These are phyloP conservation scores for Clamator glandarius DNA, from an alignment of 2,797 vertebrate species.

Conservation along the genomic window DNA sequence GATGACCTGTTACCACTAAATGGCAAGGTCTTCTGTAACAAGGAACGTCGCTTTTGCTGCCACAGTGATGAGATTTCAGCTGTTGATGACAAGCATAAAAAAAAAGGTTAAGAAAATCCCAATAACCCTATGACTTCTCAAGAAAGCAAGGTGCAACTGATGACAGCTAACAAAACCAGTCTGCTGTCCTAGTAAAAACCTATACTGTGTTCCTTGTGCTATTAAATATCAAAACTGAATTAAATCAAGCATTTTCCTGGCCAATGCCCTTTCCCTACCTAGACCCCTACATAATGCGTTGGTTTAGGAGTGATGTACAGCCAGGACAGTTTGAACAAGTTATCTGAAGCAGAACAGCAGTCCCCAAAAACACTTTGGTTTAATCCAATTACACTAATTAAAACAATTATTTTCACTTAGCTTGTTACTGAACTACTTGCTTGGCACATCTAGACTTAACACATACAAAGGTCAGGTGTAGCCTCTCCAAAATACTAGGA, in stretches of 20 bases:
- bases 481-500: background rate
- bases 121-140: constrained; percentile 18
- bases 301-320: background rate
- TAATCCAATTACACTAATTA: constrained; percentile 57
- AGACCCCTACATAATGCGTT: background rate
- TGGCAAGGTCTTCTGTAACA: background rate
- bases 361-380: background rate
- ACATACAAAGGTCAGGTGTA: constrained; percentile 39
- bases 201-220: background rate
- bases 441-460: constrained; percentile 21
- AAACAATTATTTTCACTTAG: constrained; percentile 62
- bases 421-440: constrained; percentile 50
- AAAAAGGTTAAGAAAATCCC: constrained; percentile 57
- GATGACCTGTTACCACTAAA: background rate
- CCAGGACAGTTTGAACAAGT: background rate
- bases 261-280: background rate
- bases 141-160: constrained; percentile 4
- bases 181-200: background rate
- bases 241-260: background rate
- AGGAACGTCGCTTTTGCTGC: background rate
- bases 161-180: background rate
- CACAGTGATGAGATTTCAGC: constrained; percentile 16
- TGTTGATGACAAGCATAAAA: constrained; percentile 22
- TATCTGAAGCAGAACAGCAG: constrained; percentile 19
- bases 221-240: background rate